A percentile compares a stretch with the other conserved stretches of the same genome.
These are phyloP conservation scores for Actinostola sp. DNA, from an alignment of 92 coral and sea anemone species.

Conservation along the genomic window DNA sequence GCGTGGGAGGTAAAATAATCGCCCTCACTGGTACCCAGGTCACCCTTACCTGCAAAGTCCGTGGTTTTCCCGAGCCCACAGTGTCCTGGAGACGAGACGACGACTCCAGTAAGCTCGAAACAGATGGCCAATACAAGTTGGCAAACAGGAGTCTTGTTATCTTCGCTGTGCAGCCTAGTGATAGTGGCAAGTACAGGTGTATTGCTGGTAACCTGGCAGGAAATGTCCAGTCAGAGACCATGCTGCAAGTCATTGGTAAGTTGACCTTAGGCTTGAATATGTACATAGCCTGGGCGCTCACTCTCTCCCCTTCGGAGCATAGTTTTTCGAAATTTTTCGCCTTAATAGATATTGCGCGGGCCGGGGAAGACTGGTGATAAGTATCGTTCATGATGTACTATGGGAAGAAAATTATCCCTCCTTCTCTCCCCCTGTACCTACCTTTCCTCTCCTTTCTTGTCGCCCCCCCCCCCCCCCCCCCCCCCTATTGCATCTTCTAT, in stretches of 20 bases:
- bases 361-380: no score
- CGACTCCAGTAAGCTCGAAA: conserved; percentile 35
- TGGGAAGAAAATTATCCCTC: no score
- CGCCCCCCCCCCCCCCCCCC: no score
- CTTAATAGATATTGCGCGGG: no score
- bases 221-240: conserved; percentile 45
- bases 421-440: no score
- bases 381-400: no score
- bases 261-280: no score
- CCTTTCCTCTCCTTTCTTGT: no score
- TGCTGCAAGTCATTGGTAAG: conserved; percentile 71
- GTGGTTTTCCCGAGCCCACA: conserved; percentile 71
- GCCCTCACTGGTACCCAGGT: conserved; percentile 75
- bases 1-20: conserved; percentile 70
- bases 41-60: conserved; percentile 59
- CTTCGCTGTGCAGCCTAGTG: conserved; percentile 66
- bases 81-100: conserved; percentile 67
- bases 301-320: no score
- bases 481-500: no score
- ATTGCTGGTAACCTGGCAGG: conserved; percentile 84
- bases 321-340: no score
- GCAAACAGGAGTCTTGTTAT: conserved; percentile 50
- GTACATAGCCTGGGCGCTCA: no score
- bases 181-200: conserved; percentile 80
- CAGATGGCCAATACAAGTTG: conserved; percentile 45